A percentile compares a stretch with the other conserved stretches of the same genome.
These are phyloP conservation scores for Penaeus japonicus DNA, from an alignment of 1,140 invertebrate genomes.

Conservation along the genomic window DNA sequence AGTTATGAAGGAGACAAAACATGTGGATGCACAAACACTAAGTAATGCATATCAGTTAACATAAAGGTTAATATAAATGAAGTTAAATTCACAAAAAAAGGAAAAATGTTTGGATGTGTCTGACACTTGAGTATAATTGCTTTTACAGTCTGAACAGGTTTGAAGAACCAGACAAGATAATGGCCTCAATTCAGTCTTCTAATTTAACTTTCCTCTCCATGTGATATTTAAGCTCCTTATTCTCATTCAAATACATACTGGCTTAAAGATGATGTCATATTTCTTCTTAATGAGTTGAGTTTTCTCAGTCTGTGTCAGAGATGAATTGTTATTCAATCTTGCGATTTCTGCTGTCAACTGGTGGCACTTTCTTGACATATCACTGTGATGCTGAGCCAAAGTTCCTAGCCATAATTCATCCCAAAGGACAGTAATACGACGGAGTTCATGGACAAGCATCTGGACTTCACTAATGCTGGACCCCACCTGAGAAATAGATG, in stretches of 20 bases:
- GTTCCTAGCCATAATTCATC: slow-evolving; percentile 96
- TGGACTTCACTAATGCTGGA: slow-evolving; percentile 89
- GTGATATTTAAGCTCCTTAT: not conserved
- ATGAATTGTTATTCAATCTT: slow-evolving; percentile 67
- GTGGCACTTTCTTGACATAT: slow-evolving; percentile 78
- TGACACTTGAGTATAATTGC: too few relatives aligned
- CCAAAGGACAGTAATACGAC: slow-evolving; percentile 92
- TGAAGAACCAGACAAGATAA: too few relatives aligned
- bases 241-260: slow-evolving; percentile 66
- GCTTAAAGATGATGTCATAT: slow-evolving; percentile 86
- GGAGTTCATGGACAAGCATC: slow-evolving; percentile 87
- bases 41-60: too few relatives aligned
- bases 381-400: slow-evolving; percentile 82
- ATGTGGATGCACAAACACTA: too few relatives aligned
- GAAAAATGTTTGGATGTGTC: too few relatives aligned
- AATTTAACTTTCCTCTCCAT: not conserved
- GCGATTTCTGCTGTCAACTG: slow-evolving; percentile 80
- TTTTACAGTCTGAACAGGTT: too few relatives aligned
- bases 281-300: slow-evolving; percentile 82
- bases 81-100: too few relatives aligned
- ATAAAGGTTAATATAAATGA: too few relatives aligned
- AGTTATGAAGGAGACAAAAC: too few relatives aligned
- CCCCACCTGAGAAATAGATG: slow-evolving; percentile 67
- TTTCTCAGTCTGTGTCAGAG: slow-evolving; percentile 72
- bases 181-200: too few relatives aligned